phyloP scores from a whole-genome alignment of 2,888 invertebrate species.

The Conomelus anceps region DNA sequence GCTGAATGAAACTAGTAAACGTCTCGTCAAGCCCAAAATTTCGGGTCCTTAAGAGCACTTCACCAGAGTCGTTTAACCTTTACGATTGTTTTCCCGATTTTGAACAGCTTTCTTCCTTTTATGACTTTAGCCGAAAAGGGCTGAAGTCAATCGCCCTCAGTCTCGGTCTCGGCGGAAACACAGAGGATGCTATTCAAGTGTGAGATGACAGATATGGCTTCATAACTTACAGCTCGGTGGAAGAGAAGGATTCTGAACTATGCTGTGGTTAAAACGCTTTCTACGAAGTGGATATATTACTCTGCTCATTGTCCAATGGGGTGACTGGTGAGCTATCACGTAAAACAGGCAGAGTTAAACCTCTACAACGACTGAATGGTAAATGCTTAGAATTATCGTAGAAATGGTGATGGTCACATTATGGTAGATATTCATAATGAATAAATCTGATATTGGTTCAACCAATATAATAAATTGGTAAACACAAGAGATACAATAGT shows the following conservation, averaged over 20 bases:
- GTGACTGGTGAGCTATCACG: neutral
- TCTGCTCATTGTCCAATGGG: neutral
- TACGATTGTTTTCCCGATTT: neutral
- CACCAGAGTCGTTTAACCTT: neutral
- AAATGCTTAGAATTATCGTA: too few species aligned
- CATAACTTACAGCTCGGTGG: neutral
- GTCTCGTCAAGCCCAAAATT: neutral
- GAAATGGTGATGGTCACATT: too few species aligned
- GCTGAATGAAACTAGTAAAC: neutral
- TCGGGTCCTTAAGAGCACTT: neutral
- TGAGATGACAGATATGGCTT: neutral
- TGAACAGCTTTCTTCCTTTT: neutral
- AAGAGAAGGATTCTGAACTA: neutral
- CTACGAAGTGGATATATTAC: neutral
- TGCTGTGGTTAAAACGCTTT: neutral
- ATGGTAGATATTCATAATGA: too few species aligned
- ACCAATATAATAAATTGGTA: too few species aligned
- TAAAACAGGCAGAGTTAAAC: neutral
- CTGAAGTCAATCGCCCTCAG: neutral
- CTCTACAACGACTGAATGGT: neutral
- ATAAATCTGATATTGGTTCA: too few species aligned
- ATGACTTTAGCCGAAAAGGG: neutral
- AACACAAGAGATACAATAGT: too few species aligned
- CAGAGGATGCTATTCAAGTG: neutral
- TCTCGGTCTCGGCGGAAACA: neutral